phyloP scores from a whole-genome alignment of 2,113 vertebrate species.

The Eudorcas thomsonii region DNA sequence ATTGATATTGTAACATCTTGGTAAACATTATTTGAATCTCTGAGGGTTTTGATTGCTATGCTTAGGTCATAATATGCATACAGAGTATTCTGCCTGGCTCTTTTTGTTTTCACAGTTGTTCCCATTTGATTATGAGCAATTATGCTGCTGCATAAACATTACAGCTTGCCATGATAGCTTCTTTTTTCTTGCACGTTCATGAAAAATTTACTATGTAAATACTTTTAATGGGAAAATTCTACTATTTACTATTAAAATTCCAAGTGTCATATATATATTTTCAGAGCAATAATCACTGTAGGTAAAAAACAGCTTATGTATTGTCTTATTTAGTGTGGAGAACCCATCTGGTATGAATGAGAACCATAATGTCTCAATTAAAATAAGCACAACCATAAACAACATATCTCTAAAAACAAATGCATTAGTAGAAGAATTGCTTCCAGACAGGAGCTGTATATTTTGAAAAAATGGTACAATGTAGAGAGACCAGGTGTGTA shows the following conservation, averaged over 20 bases:
- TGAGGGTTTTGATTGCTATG: background rate
- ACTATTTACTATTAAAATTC: background rate
- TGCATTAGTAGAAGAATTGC: background rate
- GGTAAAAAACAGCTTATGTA: background rate
- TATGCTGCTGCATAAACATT: background rate
- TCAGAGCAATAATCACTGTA: background rate
- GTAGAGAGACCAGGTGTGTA: background rate
- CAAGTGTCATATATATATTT: background rate
- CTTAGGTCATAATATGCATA: background rate
- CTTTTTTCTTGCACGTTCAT: background rate
- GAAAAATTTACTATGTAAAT: background rate
- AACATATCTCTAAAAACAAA: background rate
- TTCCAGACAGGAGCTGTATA: background rate
- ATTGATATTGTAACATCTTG: background rate
- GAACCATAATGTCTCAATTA: background rate
- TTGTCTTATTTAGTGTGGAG: background rate
- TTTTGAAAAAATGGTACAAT: background rate
- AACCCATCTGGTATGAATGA: background rate
- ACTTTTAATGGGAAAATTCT: background rate
- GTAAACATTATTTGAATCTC: background rate
- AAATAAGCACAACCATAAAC: background rate
- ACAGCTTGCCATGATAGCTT: background rate
- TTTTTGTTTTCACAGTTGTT: background rate
- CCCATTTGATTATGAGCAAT: background rate
- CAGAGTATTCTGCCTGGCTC: background rate